Percentiles rank a stretch among this genome's conserved stretches.
Evolutionary conservation across 2,113 vertebrate species (phyloP).

Genomic region (Sapayoa aenigma): DNA sequence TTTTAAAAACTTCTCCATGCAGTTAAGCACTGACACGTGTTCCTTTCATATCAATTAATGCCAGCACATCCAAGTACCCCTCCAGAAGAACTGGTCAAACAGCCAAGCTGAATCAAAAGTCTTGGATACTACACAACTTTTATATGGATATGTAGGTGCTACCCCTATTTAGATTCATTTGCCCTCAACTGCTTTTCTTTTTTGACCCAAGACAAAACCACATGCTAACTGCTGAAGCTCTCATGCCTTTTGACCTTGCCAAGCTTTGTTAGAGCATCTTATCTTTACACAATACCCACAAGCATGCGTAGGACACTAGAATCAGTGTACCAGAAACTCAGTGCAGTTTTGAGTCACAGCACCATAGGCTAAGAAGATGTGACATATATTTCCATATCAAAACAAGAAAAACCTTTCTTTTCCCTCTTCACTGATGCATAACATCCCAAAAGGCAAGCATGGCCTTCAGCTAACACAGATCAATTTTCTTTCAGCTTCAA

Average conservation of each 20-base stretch:
- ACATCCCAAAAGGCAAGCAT: slow-evolving; percentile 73
- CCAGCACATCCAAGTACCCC: not conserved
- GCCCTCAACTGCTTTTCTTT: slow-evolving; percentile 1
- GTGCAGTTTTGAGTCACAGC: slow-evolving; percentile 60
- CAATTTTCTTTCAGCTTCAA: slow-evolving; percentile 73
- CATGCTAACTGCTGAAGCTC: slow-evolving; percentile 33
- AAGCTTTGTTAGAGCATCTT: slow-evolving; percentile 63
- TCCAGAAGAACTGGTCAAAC: not conserved
- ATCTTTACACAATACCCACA: slow-evolving; percentile 57
- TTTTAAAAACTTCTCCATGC: not conserved
- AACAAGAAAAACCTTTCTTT: slow-evolving; percentile 71
- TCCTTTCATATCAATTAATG: not conserved
- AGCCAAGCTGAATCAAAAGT: not conserved
- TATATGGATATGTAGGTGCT: not conserved
- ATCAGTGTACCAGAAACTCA: slow-evolving; percentile 47
- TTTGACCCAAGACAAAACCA: slow-evolving; percentile 20
- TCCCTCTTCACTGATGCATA: slow-evolving; percentile 59
- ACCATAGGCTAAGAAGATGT: slow-evolving; percentile 67
- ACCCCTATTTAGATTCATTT: not conserved
- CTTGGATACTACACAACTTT: not conserved
- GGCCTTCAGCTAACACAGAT: slow-evolving; percentile 74
- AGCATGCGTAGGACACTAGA: slow-evolving; percentile 50
- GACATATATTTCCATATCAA: slow-evolving; percentile 71
- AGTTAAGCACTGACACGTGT: not conserved
- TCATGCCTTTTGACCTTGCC: slow-evolving; percentile 65